phyloP scores from a whole-genome alignment of 1,140 invertebrate species.

The Coptotermes formosanus region DNA sequence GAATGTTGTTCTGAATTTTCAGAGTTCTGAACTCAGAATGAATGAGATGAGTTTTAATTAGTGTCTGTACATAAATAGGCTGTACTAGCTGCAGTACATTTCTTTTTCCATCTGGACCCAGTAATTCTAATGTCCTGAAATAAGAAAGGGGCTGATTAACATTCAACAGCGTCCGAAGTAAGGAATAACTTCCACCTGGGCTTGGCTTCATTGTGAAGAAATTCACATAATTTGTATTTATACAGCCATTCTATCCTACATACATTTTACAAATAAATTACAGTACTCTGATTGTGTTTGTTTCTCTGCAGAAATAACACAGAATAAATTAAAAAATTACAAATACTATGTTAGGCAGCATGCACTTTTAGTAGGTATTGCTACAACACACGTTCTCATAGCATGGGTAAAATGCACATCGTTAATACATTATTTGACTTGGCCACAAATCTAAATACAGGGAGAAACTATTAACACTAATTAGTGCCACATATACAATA shows the following conservation, averaged over 20 bases:
- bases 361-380: slow-evolving; percentile 3
- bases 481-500: slow-evolving; percentile 26
- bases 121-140: no score
- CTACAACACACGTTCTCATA: slow-evolving; percentile 11
- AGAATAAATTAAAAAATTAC: slow-evolving; percentile 23
- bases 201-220: not conserved
- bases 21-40: no score
- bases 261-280: slow-evolving; percentile 29
- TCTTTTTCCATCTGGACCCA: no score
- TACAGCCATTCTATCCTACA: slow-evolving; percentile 22
- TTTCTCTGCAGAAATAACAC: not conserved
- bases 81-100: no score
- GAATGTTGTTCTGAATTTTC: no score
- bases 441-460: slow-evolving; percentile 19
- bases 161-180: no score
- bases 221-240: slow-evolving; percentile 15
- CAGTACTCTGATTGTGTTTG: slow-evolving; percentile 10
- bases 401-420: not conserved
- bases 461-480: slow-evolving; percentile 1
- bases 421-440: slow-evolving; percentile 15
- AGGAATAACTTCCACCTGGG: no score
- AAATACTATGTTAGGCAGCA: not conserved
- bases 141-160: no score
- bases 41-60: no score
- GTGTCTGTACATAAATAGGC: no score